These are phyloP conservation scores for Murina feae DNA, from an alignment of 2,113 vertebrate species.

Conservation along the genomic window DNA sequence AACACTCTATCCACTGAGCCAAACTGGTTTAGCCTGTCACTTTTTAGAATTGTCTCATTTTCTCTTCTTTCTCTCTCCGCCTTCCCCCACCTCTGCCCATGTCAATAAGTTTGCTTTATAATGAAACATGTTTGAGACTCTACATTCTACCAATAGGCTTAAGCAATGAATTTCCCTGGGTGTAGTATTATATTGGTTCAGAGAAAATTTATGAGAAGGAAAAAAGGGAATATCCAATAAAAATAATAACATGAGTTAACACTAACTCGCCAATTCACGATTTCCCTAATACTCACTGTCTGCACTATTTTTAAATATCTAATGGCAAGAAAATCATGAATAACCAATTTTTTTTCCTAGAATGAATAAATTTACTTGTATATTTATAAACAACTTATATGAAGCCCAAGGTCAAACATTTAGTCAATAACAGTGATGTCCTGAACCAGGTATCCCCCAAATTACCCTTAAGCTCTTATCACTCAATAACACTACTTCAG, in stretches of 20 bases:
- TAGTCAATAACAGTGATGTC: not conserved
- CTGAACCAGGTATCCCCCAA: not conserved
- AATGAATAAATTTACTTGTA: not conserved
- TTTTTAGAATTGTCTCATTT: not conserved
- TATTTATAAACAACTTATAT: not conserved
- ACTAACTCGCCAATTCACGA: not conserved
- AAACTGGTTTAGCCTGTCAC: too few species aligned
- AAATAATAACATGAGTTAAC: not conserved
- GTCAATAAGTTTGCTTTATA: not conserved
- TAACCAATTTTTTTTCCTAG: not conserved
- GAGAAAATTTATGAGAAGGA: not conserved
- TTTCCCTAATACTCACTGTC: not conserved
- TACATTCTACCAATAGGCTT: not conserved
- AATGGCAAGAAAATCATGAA: not conserved
- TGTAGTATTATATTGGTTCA: not conserved
- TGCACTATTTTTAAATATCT: not conserved
- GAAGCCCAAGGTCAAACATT: not conserved
- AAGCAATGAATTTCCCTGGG: not conserved
- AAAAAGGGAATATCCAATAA: not conserved
- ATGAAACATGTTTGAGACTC: not conserved
- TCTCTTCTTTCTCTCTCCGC: not conserved
- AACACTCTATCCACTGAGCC: too few species aligned
- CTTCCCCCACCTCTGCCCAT: not conserved
- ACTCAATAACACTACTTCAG: not conserved
- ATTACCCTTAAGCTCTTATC: not conserved